Percentiles rank a stretch among this genome's conserved stretches.
phyloP scores from a whole-genome alignment of 1,140 invertebrate species.

The Pseudobourletiella spinata region DNA sequence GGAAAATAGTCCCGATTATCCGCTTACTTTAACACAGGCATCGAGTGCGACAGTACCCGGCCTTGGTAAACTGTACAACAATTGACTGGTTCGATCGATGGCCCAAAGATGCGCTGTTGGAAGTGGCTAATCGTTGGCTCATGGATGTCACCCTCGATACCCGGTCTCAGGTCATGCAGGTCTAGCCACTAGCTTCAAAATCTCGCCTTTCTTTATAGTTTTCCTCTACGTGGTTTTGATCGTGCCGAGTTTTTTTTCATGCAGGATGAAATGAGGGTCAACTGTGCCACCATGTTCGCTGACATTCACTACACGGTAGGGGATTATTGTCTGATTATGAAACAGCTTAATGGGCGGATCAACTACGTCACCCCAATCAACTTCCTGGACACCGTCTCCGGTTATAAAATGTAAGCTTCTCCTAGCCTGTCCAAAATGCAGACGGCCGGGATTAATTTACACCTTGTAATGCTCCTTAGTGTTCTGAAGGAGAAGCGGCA shows the following conservation, averaged over 20 bases:
- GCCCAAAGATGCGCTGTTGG: slow-evolving; percentile 73
- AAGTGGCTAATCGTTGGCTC: slow-evolving; percentile 52
- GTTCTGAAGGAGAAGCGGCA: slow-evolving; percentile 60
- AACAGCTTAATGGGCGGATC: slow-evolving; percentile 61
- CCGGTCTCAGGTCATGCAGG: slow-evolving; percentile 43
- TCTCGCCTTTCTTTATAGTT: too few species aligned
- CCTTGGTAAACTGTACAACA: slow-evolving; percentile 72
- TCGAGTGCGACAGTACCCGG: slow-evolving; percentile 71
- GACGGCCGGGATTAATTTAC: too few species aligned
- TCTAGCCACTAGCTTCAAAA: too few species aligned
- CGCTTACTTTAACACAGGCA: too few species aligned
- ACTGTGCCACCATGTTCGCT: slow-evolving; percentile 61
- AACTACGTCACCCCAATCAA: slow-evolving; percentile 80
- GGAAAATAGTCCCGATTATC: too few species aligned
- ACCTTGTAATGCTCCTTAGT: slow-evolving; percentile 42
- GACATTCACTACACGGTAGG: slow-evolving; percentile 66
- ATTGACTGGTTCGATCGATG: slow-evolving; percentile 84
- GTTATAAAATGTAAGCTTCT: slow-evolving; percentile 63
- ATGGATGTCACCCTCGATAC: slow-evolving; percentile 32
- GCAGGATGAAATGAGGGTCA: slow-evolving; percentile 53
- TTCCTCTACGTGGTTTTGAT: too few species aligned
- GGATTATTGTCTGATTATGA: slow-evolving; percentile 59
- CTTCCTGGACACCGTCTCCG: slow-evolving; percentile 68
- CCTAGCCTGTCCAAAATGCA: too few species aligned
- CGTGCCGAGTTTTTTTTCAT: too few species aligned